Base-by-base conservation (phyloP, 1,140 invertebrate genomes). In the Bathynomus jamesi region DNA sequence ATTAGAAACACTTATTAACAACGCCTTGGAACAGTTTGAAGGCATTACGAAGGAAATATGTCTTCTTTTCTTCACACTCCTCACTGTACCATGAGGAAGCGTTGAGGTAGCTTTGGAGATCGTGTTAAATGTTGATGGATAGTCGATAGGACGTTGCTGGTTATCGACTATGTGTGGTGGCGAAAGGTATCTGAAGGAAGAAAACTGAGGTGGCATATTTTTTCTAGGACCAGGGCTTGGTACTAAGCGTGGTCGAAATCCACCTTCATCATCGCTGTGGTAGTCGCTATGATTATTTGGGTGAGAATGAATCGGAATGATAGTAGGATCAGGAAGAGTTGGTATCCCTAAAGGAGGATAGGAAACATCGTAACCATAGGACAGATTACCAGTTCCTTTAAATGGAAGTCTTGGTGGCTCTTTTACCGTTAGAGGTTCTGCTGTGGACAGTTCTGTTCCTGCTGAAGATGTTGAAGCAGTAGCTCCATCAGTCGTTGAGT, bases 41-140 rank as follows among this genome's bases (percentile, higher is more conserved):
- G n/a, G n/a, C n/a, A n/a, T n/a, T 28, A 76, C 75, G 62, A 76
- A 76, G 5, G 75, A 76, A 66, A 76, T 76, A 64, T 76, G 75
- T 13, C 75, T 69, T 28, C 75, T 66, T 31, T 76, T 76, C 25
- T 76, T 76, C 13, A 76, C 75, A 61, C 75, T 76, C 4, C 75
- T 69, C 24, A 76, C 75, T 7, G 75, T 76, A 11, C 75, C 75
- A 60, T 76, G 75, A 21, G 75, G 72, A 25, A 76, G 71, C 8
- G 75, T 71, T 5, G 69, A 66, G 27, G 69, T 73, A 13, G 70
- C 71, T 29, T 69, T 67, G 21, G 71, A 69, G 27, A 73, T 71
- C 3, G 65, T 71, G 61, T 67, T 65, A 61, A 63, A 71, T 3
- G 71, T 69, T 10, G 75, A 70, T 25, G 67, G 61, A 21, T 71